Conservation (phyloP, 23 tunicate genomes). For the Oikopleura albicans region DNA sequence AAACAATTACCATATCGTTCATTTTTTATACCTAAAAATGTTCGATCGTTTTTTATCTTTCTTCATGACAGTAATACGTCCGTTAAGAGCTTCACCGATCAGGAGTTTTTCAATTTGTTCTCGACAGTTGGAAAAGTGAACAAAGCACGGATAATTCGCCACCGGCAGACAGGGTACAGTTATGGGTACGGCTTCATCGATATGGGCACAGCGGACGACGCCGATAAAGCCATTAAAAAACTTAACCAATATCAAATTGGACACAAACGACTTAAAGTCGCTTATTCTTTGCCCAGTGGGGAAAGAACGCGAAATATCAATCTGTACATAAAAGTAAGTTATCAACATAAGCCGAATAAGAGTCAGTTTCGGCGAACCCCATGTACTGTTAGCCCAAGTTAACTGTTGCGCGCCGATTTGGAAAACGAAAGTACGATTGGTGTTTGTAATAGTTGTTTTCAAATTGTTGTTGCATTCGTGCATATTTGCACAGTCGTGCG, state of each 20-base stretch:
- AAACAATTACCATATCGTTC: no score
- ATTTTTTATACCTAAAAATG: no score
- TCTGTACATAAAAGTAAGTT: constrained; percentile 27
- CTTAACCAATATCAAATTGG: constrained; percentile 30
- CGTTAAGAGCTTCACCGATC: constrained; percentile 27
- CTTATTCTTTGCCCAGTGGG: constrained; percentile 66
- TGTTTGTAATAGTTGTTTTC: no score
- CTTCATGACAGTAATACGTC: no score
- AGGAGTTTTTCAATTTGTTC: constrained; percentile 46
- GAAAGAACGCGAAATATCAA: constrained; percentile 55
- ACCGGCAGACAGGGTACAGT: constrained; percentile 45
- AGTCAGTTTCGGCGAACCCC: no score
- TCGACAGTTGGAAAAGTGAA: constrained; percentile 31
- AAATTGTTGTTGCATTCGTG: no score
- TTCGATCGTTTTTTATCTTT: no score
- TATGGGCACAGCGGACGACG: constrained; percentile 38
- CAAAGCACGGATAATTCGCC: constrained; percentile 64
- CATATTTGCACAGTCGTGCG: no score
- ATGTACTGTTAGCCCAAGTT: no score
- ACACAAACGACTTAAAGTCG: constrained; percentile 63
- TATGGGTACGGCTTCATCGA: constrained; percentile 80
- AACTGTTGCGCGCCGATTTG: no score
- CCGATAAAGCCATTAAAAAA: constrained; percentile 48
- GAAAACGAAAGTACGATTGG: no score
- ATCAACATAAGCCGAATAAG: no score